Base-by-base conservation (phyloP, 2,888 invertebrate species). In the Xestia sexstrigata region DNA sequence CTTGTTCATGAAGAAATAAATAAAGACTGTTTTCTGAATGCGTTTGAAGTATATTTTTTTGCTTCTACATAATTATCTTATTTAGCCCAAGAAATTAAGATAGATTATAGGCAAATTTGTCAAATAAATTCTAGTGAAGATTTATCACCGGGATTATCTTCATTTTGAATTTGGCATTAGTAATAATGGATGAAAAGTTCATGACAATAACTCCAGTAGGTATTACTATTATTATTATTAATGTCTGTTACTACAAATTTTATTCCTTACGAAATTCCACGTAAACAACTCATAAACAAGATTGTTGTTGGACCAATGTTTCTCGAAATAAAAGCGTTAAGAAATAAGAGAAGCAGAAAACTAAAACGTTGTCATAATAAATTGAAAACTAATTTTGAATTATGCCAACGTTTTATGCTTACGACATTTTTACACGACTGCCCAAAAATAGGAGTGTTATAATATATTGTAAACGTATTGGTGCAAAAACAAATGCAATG, bases 1-100 rank as follows among this genome's bases (percentile, higher is more conserved):
- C 11, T 39, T n/a, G 20, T 63, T 72, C 23, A 26, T 62, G n/a
- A 60, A 47, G 26, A 60, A 42, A 49, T 79, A 49, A 79, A 23
- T 49, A 35, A 23, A 20, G 13, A 13, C 17, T 35, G 26, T 49
- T 66, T 30, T 49, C 17, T 30, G 39, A 17, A 49, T 39, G 39
- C 17, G 30, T 76, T 77, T 63, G 6, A 7, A 63, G 5, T 63
- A n/a, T 42, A 8, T 63, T 63, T 63, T 35, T 62, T 11, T 35
- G 20, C 5, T 35, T 35, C 11, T 20, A 35, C 23, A 11, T 23
- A n/a, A n/a, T n/a, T n/a, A 62, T 35, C 26, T 58, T 30, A 60
- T 30, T 30, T 30, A 20, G 63, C n/a, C 39, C n/a, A 65, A 1
- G 39, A n/a, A 65, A 65, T 65, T 65, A 65, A 42, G 8, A 65